phyloP scores from a whole-genome alignment of 2,888 invertebrate species.

The Pollenia angustigena region DNA sequence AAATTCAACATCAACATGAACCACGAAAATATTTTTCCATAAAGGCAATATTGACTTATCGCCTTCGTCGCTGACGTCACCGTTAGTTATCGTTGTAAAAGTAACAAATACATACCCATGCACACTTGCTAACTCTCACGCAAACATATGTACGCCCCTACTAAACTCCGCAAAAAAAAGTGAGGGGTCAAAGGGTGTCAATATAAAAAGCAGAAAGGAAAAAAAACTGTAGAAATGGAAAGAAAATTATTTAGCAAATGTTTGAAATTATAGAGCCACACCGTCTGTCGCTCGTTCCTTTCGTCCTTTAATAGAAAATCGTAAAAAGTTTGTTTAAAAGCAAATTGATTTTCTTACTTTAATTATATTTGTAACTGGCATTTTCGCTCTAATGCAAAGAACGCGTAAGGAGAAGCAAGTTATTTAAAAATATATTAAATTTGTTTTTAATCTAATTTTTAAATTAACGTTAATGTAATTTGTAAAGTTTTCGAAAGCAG shows the following conservation, averaged over 20 bases:
- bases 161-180: constrained; percentile 15
- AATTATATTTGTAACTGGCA: no score
- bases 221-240: background rate
- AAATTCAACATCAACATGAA: constrained; percentile 50
- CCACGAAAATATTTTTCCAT: constrained; percentile 59
- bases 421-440: constrained; percentile 52
- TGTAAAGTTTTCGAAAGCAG: constrained; percentile 25
- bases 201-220: background rate
- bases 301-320: background rate
- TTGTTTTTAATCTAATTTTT: constrained; percentile 43
- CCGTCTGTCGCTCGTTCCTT: no score
- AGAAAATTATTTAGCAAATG: constrained; percentile 31
- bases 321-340: constrained; percentile 39
- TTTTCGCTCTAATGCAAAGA: background rate
- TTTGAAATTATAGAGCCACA: constrained; percentile 18
- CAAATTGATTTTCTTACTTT: constrained; percentile 33
- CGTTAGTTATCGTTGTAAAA: no score
- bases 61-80: constrained; percentile 13
- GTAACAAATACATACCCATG: background rate
- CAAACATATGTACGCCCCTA: background rate
- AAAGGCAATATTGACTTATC: constrained; percentile 67
- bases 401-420: background rate
- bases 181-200: constrained; percentile 2
- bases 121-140: background rate
- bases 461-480: constrained; percentile 52